phyloP scores from a whole-genome alignment of 2,888 invertebrate species.

The Hyposoter didymator region DNA sequence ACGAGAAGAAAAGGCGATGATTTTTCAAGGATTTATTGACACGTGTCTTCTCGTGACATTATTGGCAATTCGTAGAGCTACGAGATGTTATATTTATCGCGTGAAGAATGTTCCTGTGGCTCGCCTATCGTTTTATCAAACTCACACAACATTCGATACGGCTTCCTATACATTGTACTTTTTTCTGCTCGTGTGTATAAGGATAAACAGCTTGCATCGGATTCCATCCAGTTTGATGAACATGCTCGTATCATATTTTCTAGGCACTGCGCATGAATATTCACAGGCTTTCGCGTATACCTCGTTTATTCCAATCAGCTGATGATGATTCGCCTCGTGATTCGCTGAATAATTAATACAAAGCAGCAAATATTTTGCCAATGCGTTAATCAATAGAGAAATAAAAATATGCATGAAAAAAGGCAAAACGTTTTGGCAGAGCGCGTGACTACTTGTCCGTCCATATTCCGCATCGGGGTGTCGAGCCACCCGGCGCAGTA shows the following conservation, averaged over 20 bases:
- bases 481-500: slow-evolving; percentile 49
- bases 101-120: slow-evolving; percentile 42
- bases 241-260: slow-evolving; percentile 46
- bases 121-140: background rate
- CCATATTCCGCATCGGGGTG: background rate
- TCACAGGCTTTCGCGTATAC: slow-evolving; percentile 36
- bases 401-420: background rate
- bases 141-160: slow-evolving; percentile 22
- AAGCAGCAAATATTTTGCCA: no score
- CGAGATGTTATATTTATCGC: slow-evolving; percentile 57
- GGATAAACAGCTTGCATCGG: slow-evolving; percentile 38
- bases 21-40: slow-evolving; percentile 26
- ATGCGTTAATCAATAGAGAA: no score
- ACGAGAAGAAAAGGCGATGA: slow-evolving; percentile 2
- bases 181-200: background rate
- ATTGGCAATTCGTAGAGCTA: slow-evolving; percentile 54
- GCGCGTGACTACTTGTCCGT: background rate
- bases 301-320: slow-evolving; percentile 17
- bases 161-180: background rate
- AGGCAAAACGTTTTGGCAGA: background rate
- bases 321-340: slow-evolving; percentile 6
- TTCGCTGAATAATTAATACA: background rate
- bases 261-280: slow-evolving; percentile 24
- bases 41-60: slow-evolving; percentile 20
- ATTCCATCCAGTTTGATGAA: slow-evolving; percentile 54